phyloP scores from a whole-genome alignment of 2,113 vertebrate genomes.

The Enhydra lutris region DNA sequence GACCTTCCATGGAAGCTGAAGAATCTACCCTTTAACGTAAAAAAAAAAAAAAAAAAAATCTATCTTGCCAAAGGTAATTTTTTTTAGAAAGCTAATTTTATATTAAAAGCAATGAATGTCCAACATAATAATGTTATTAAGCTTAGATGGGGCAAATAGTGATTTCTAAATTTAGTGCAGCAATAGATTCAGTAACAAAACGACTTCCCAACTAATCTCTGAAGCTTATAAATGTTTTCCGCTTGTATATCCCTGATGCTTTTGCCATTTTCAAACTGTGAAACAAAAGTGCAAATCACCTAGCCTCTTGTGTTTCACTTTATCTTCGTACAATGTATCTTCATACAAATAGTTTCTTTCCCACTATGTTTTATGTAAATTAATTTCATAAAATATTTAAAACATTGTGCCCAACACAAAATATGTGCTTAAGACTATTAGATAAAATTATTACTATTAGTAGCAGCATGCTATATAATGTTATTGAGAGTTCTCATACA shows the following conservation, averaged over 20 bases:
- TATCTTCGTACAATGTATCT: background rate
- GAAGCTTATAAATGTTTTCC: background rate
- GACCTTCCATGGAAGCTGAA: background rate
- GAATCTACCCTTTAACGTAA: background rate
- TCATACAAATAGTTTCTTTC: background rate
- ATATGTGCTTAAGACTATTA: background rate
- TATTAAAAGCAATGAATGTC: background rate
- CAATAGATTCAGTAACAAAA: background rate
- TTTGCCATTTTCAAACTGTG: background rate
- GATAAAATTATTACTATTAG: background rate
- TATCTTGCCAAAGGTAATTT: background rate
- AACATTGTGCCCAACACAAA: background rate
- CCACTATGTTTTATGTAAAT: background rate
- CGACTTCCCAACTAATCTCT: background rate
- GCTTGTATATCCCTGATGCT: background rate
- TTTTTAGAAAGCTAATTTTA: background rate
- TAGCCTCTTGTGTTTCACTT: background rate
- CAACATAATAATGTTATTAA: background rate
- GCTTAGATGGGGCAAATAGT: background rate
- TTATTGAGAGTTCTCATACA: background rate
- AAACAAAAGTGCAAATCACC: background rate
- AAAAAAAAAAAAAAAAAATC: background rate
- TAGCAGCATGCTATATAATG: background rate
- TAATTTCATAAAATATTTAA: slow-evolving; percentile 15
- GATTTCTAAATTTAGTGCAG: background rate